Conservation (phyloP, 2,113 vertebrate genomes). For the Alosa alosa region DNA sequence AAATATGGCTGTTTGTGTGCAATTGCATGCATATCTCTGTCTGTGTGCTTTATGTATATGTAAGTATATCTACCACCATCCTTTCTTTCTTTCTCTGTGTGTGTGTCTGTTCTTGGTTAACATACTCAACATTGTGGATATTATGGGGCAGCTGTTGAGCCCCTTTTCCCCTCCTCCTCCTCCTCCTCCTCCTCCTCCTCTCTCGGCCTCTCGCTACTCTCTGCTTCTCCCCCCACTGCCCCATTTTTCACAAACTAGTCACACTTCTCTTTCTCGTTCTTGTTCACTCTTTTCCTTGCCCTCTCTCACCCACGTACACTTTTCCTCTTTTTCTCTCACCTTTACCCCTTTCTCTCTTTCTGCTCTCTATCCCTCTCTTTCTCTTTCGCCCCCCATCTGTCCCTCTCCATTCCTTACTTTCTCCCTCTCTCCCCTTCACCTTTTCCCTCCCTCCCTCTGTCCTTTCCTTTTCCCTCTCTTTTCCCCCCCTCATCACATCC, state of each 20-base stretch:
- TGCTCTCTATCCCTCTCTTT: neutral
- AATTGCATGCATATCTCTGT: neutral
- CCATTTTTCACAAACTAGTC: too few relatives aligned
- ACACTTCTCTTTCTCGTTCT: too few relatives aligned
- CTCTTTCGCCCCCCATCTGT: neutral
- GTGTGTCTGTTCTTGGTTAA: neutral
- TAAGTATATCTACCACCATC: neutral
- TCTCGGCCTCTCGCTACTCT: too few relatives aligned
- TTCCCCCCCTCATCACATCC: neutral
- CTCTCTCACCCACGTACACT: neutral
- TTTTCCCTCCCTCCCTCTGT: neutral
- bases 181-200: neutral
- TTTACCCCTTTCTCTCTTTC: neutral
- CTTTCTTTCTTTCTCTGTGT: neutral
- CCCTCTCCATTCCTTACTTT: neutral
- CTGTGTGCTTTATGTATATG: neutral
- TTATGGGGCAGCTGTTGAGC: neutral
- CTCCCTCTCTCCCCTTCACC: neutral
- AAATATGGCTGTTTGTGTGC: neutral
- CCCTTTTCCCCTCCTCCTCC: neutral
- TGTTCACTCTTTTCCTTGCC: neutral
- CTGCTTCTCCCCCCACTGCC: too few relatives aligned
- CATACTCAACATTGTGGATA: conserved; percentile 3
- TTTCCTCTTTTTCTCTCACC: neutral
- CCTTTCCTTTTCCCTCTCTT: neutral